Base-by-base conservation (phyloP, 2,888 invertebrate species). In the Archaeoteleia sp. region DNA sequence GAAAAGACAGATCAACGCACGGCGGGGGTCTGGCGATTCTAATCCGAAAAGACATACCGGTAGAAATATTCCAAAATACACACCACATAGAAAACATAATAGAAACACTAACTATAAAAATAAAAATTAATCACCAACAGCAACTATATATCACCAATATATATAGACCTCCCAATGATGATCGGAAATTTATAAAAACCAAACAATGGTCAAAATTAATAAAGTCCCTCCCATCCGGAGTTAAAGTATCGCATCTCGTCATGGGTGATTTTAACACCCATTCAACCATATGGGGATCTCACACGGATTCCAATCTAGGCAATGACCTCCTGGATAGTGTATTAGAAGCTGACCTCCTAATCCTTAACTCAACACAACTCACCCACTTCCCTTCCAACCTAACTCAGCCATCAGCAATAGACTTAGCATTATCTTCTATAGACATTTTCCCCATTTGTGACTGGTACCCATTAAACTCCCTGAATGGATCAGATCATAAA, bases 301-400 rank as follows among this genome's bases (percentile, higher is more conserved):
- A 10, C 3, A 7, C 6, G 2, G 40, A 40, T 9, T 9, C 40
- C 23, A 12, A n/a, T 7, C n/a, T 40, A n/a, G 40, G 40, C 1
- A 12, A 40, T n/a, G 20, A 40, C 10, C 25, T 40, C 5, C 1
- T 25, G 2, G 10, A 40, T 1, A 1, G 23, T 12, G 12, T 40
- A 12, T 9, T 9, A 1, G 12, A 40, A 10, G 12, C 23, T 10
- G 25, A 40, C 10, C 12, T 23, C 23, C 6, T 40, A 1, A 40
- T 40, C 1, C n/a, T 40, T 1, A 23, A 23, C 10, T 10, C 5
- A 4, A 23, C 20, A 40, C n/a, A 25, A 5, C 2, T 29, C 1
- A 34, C 34, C 12, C 34, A 34, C 6, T 34, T 34, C 14, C 34
- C 34, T 1, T 34, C 34, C 3, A 34, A 34, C 14, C 14, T 34